Conservation (phyloP, 2,888 invertebrate species). For the Mamestra brassicae region DNA sequence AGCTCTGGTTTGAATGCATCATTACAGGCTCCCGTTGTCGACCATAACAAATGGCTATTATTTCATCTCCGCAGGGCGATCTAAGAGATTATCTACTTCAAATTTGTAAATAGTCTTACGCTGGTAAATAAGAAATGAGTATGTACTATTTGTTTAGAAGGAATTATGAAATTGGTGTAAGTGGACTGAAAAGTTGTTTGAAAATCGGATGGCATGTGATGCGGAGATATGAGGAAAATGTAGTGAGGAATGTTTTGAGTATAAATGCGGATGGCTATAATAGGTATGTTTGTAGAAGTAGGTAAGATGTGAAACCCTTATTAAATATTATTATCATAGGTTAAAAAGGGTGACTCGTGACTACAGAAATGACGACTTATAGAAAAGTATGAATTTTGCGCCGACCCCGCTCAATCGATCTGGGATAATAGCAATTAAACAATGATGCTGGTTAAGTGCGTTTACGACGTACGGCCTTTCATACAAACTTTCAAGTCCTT, state of each 20-base stretch:
- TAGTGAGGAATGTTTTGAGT: neutral
- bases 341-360: too few relatives aligned
- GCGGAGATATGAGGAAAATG: neutral
- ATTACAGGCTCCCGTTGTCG: constrained; percentile 28
- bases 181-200: neutral
- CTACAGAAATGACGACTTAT: neutral
- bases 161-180: neutral
- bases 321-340: too few relatives aligned
- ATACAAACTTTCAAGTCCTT: too few relatives aligned
- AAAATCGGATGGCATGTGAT: neutral
- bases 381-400: neutral
- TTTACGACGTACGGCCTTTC: too few relatives aligned
- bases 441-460: neutral
- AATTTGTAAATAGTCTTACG: constrained; percentile 10
- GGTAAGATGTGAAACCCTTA: too few relatives aligned
- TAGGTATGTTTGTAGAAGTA: too few relatives aligned
- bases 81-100: constrained; percentile 5
- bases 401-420: neutral
- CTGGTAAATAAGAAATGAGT: neutral
- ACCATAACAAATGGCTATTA: constrained; percentile 35
- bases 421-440: neutral
- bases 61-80: constrained; percentile 26
- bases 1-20: constrained; percentile 48
- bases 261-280: neutral
- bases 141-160: neutral